phyloP scores from a whole-genome alignment of 2,888 invertebrate species.

The Toxonevra muliebris region DNA sequence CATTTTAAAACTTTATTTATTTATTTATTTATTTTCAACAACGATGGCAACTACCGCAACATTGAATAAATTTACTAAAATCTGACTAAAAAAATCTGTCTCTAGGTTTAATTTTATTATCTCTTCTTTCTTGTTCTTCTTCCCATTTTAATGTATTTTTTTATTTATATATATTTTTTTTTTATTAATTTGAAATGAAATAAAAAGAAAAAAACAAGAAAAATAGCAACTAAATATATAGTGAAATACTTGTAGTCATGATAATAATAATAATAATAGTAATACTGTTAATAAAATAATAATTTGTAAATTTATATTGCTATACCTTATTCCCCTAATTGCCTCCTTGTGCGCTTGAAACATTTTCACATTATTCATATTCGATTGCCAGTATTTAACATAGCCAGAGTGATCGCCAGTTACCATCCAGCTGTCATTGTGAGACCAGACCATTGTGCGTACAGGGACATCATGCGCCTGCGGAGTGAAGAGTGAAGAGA shows the following conservation, averaged over 20 bases:
- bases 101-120: slow-evolving; percentile 16
- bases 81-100: not conserved
- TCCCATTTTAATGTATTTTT: not conserved
- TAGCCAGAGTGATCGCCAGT: slow-evolving; percentile 98
- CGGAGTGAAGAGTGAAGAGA: not conserved
- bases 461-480: slow-evolving; percentile 99
- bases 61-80: slow-evolving; percentile 5
- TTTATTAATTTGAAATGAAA: slow-evolving; percentile 6
- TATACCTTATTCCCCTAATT: slow-evolving; percentile 96
- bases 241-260: not conserved
- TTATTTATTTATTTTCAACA: slow-evolving; percentile 19
- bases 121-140: not conserved
- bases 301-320: slow-evolving; percentile 53
- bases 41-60: slow-evolving; percentile 20
- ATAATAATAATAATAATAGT: slow-evolving; percentile 20
- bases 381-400: slow-evolving; percentile 99
- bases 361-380: slow-evolving; percentile 99
- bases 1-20: slow-evolving; percentile 18
- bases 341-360: slow-evolving; percentile 99
- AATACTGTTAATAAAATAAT: slow-evolving; percentile 36
- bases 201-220: slow-evolving; percentile 19
- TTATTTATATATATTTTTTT: not conserved
- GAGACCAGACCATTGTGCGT: slow-evolving; percentile 99
- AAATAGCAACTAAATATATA: slow-evolving; percentile 28
- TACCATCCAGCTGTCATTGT: slow-evolving; percentile 99